These are phyloP conservation scores for Cyanistes caeruleus DNA, from an alignment of 2,113 vertebrate genomes.

Conservation along the genomic window DNA sequence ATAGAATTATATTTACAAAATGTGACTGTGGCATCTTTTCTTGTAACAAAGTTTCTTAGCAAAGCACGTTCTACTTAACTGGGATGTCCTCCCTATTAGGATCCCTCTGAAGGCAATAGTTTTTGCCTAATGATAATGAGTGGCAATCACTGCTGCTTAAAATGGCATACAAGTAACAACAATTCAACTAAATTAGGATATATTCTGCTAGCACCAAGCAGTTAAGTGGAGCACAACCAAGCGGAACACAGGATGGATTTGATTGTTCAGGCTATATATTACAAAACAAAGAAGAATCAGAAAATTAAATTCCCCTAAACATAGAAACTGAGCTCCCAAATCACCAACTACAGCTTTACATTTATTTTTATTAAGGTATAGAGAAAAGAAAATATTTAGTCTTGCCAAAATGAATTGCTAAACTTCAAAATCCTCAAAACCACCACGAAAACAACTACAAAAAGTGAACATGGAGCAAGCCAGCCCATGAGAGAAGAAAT, in stretches of 20 bases:
- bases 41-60: background rate
- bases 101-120: conserved; percentile 22
- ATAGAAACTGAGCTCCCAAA: background rate
- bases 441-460: background rate
- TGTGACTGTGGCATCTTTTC: background rate
- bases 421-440: background rate
- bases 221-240: conserved; percentile 57
- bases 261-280: background rate
- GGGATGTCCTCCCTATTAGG: conserved; percentile 4
- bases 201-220: conserved; percentile 13
- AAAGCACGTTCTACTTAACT: conserved; percentile 28
- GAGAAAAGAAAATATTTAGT: background rate
- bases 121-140: conserved; percentile 45
- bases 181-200: conserved; percentile 56
- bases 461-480: background rate
- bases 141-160: conserved; percentile 51
- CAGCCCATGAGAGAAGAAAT: background rate
- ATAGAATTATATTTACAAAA: conserved; percentile 11
- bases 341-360: background rate
- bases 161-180: conserved; percentile 48
- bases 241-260: background rate
- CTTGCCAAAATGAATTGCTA: background rate
- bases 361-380: background rate
- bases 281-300: background rate
- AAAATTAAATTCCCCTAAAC: background rate